A percentile compares a stretch with the other conserved stretches of the same genome.
Evolutionary conservation across 2,888 invertebrate species (phyloP).

Genomic region (Acanthococcus lagerstroemiae): DNA sequence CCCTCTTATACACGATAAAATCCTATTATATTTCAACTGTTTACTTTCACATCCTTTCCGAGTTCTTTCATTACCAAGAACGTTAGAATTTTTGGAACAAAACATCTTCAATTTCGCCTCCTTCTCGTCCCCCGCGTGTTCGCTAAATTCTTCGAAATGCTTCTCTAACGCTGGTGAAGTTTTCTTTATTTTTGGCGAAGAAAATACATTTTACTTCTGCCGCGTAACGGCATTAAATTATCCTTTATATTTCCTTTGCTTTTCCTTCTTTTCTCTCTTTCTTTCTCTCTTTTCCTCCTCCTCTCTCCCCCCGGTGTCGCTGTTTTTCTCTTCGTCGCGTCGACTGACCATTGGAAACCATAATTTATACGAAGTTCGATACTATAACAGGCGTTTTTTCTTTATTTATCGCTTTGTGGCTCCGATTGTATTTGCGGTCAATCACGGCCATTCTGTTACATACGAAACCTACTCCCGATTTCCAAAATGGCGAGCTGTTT

Average conservation of each 20-base stretch:
- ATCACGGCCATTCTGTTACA: not conserved
- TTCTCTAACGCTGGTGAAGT: conserved; percentile 19
- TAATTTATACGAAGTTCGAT: conserved; percentile 19
- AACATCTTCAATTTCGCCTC: conserved; percentile 17
- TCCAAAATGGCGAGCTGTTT: too few relatives aligned
- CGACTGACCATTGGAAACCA: conserved; percentile 25
- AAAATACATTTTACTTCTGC: conserved; percentile 27
- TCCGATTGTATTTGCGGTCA: conserved; percentile 27
- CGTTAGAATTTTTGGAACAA: conserved; percentile 22
- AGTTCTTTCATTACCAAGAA: conserved; percentile 15
- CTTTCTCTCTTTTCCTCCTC: not conserved
- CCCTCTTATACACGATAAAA: conserved; percentile 17
- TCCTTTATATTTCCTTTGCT: conserved; percentile 22
- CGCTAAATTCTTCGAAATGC: conserved; percentile 19
- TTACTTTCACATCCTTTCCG: conserved; percentile 20
- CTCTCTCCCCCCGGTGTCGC: not conserved
- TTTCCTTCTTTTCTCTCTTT: not conserved
- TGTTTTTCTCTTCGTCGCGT: not conserved
- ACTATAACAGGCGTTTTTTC: conserved; percentile 25
- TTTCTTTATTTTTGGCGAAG: conserved; percentile 29
- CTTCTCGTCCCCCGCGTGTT: not conserved
- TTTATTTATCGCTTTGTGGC: conserved; percentile 22
- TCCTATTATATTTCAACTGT: conserved; percentile 31
- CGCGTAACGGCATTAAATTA: conserved; percentile 28
- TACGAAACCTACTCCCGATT: not conserved